Percentiles rank a stretch among this genome's conserved stretches.
Conservation (phyloP, 2,113 vertebrate genomes). For the Psilopsiagon aurifrons region DNA sequence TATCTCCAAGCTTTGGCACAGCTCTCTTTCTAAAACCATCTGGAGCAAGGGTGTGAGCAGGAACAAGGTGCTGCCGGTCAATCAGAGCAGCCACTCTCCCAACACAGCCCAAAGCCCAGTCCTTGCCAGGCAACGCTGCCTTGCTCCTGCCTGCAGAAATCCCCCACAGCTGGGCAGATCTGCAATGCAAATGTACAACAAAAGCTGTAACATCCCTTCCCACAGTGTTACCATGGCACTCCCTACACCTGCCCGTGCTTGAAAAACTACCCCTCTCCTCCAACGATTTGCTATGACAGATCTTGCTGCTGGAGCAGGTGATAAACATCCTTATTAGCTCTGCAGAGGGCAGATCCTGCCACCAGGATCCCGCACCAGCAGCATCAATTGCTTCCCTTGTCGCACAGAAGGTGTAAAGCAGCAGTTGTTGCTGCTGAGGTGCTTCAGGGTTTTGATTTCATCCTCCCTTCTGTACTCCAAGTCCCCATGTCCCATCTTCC, state of each 20-base stretch:
- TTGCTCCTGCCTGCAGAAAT: background rate
- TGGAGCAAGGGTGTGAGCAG: background rate
- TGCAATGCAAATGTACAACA: constrained; percentile 25
- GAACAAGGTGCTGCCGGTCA: background rate
- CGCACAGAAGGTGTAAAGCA: background rate
- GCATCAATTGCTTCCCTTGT: no score
- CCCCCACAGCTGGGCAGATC: constrained; percentile 28
- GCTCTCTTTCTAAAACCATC: background rate
- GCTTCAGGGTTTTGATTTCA: background rate
- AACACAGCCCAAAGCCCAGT: background rate
- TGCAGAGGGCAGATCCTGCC: background rate
- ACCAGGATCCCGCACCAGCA: background rate
- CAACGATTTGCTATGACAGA: background rate
- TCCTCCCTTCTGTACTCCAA: accelerated
- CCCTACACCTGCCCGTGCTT: constrained; percentile 21
- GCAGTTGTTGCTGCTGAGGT: background rate
- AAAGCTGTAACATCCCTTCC: background rate
- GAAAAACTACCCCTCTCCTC: background rate
- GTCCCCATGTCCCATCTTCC: background rate
- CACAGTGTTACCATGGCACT: constrained; percentile 31
- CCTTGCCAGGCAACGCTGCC: background rate
- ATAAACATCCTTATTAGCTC: background rate
- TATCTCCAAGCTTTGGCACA: background rate
- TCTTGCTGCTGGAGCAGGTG: background rate
- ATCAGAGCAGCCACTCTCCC: background rate